A percentile compares a stretch with the other conserved stretches of the same genome.
Evolutionary conservation across 2,113 vertebrate genomes (phyloP).

Genomic region (Riparia riparia): DNA sequence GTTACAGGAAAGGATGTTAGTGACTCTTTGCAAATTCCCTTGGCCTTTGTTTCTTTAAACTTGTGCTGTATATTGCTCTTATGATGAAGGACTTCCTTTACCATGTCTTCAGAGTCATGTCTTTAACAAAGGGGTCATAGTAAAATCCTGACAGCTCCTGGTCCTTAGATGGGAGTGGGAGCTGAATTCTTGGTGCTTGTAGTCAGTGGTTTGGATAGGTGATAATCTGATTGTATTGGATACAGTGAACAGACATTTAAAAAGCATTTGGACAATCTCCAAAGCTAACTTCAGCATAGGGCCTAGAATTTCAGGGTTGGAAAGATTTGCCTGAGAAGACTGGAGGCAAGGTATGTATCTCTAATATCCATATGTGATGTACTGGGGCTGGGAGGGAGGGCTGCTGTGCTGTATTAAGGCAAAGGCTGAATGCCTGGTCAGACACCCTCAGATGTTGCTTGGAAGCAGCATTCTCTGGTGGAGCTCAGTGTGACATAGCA

Average conservation of each 20-base stretch:
- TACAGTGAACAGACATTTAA: background rate
- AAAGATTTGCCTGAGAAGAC: background rate
- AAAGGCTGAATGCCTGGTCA: background rate
- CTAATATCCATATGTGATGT: background rate
- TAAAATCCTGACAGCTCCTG: background rate
- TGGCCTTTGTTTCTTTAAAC: background rate
- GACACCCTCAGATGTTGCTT: background rate
- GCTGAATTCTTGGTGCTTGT: background rate
- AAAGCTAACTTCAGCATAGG: background rate
- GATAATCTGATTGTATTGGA: background rate
- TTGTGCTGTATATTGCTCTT: background rate
- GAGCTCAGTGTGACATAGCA: background rate
- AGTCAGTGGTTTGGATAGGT: conserved; percentile 11
- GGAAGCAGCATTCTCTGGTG: background rate
- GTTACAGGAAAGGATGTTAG: background rate
- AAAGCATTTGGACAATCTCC: conserved; percentile 24
- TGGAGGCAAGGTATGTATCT: background rate
- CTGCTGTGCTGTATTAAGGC: background rate
- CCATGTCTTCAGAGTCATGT: background rate
- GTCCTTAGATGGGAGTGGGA: background rate
- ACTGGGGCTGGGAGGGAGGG: background rate
- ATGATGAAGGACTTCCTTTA: background rate
- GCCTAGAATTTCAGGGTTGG: conserved; percentile 19
- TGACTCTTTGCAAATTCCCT: background rate
- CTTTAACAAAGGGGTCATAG: background rate